These are phyloP conservation scores for Drosophila pseudotakahashii DNA, from an alignment of 2,888 invertebrate species.

Conservation along the genomic window DNA sequence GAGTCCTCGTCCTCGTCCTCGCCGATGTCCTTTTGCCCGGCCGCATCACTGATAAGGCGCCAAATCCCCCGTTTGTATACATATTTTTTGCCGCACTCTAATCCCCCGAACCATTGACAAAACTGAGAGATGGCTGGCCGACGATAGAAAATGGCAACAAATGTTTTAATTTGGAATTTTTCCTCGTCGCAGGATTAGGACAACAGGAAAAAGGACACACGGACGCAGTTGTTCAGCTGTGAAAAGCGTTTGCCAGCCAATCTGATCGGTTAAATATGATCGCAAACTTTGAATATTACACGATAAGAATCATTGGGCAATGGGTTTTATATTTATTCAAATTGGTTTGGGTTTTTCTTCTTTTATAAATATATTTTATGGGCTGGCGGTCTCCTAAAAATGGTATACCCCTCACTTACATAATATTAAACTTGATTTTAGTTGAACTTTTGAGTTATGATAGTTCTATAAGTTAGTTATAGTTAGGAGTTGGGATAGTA, in stretches of 20 bases:
- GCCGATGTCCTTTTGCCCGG: conserved; percentile 64
- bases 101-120: conserved; percentile 59
- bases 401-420: no score
- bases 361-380: not conserved
- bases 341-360: not conserved
- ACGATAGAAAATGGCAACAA: conserved; percentile 74
- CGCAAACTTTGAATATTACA: not conserved
- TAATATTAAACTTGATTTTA: no score
- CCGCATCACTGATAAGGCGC: conserved; percentile 65
- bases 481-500: no score
- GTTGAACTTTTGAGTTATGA: no score
- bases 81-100: conserved; percentile 56
- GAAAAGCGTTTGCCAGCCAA: conserved; percentile 43
- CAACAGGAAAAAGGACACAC: conserved; percentile 10
- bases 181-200: conserved; percentile 21
- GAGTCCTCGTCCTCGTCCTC: conserved; percentile 46
- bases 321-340: not conserved
- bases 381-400: no score
- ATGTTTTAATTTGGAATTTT: conserved; percentile 65
- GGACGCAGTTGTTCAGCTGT: conserved; percentile 32
- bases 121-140: conserved; percentile 50
- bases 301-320: not conserved
- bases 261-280: conserved; percentile 24
- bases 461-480: no score
- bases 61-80: conserved; percentile 33